A percentile compares a stretch with the other conserved stretches of the same genome.
Evolutionary conservation across 2,113 vertebrate genomes (phyloP).

Genomic region (Gadus macrocephalus): DNA sequence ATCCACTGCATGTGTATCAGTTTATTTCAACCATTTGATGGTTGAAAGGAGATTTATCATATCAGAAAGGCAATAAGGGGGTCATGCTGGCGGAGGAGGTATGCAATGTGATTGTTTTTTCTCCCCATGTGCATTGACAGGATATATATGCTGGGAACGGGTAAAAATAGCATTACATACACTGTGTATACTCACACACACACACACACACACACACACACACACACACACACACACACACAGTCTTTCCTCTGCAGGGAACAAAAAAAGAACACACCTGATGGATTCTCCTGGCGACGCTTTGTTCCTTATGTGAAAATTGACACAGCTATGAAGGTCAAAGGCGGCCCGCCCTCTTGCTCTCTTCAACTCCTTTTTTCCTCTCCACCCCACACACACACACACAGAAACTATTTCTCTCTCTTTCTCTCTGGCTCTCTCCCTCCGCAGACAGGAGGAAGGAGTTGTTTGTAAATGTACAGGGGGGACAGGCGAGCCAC

Average conservation of each 20-base stretch:
- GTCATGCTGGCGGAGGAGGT: constrained; percentile 49
- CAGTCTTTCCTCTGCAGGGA: constrained; percentile 48
- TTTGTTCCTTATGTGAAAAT: constrained; percentile 42
- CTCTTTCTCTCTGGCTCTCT: too few species aligned
- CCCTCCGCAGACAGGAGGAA: background rate
- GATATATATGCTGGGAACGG: background rate
- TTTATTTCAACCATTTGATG: constrained; percentile 40
- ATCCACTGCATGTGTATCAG: constrained; percentile 26
- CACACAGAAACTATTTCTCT: too few species aligned
- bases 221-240: background rate
- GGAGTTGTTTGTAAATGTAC: constrained; percentile 36
- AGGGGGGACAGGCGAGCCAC: too few species aligned
- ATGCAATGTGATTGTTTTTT: constrained; percentile 60
- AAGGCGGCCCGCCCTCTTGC: constrained; percentile 39
- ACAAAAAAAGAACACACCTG: constrained; percentile 63
- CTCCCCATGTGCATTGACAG: constrained; percentile 17
- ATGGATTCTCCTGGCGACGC: constrained; percentile 47
- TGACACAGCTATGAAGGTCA: constrained; percentile 59
- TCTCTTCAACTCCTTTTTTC: constrained; percentile 7
- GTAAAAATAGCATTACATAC: constrained; percentile 33
- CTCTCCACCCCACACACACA: background rate
- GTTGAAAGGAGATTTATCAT: constrained; percentile 61
- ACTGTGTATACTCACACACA: constrained; percentile 34
- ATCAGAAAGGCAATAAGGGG: constrained; percentile 54
- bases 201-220: background rate